These are phyloP conservation scores for Penaeus monodon DNA, from an alignment of 2,888 invertebrate genomes.

Conservation along the genomic window DNA sequence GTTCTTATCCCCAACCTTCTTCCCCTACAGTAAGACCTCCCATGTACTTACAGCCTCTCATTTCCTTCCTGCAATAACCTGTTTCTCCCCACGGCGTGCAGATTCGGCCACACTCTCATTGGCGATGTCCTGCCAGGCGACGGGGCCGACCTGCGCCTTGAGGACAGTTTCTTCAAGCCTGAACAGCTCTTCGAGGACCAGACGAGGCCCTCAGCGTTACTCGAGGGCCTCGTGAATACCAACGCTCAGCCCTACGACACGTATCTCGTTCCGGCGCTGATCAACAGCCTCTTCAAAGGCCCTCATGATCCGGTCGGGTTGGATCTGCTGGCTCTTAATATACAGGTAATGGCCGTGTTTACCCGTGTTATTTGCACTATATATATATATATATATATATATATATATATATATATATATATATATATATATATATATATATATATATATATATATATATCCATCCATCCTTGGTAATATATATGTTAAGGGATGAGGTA, in stretches of 20 bases:
- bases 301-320: slow-evolving; percentile 13
- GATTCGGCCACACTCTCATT: slow-evolving; percentile 41
- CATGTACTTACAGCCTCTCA: no score
- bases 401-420: no score
- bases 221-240: slow-evolving; percentile 12
- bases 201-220: slow-evolving; percentile 34
- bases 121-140: slow-evolving; percentile 19
- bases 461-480: no score
- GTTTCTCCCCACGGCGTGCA: background rate
- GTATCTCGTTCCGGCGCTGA: slow-evolving; percentile 26
- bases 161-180: slow-evolving; percentile 21
- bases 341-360: slow-evolving; percentile 18
- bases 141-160: background rate
- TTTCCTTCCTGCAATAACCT: no score
- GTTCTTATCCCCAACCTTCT: no score
- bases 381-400: no score
- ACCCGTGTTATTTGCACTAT: no score
- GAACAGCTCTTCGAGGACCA: slow-evolving; percentile 3
- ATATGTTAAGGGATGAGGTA: no score
- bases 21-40: no score
- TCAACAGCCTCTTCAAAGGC: slow-evolving; percentile 29
- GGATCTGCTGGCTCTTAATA: slow-evolving; percentile 36
- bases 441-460: no score
- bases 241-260: slow-evolving; percentile 21
- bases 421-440: no score